A percentile compares a stretch with the other conserved stretches of the same genome.
Conservation (phyloP, 2,888 invertebrate genomes). For the Eurytoma adleriae region DNA sequence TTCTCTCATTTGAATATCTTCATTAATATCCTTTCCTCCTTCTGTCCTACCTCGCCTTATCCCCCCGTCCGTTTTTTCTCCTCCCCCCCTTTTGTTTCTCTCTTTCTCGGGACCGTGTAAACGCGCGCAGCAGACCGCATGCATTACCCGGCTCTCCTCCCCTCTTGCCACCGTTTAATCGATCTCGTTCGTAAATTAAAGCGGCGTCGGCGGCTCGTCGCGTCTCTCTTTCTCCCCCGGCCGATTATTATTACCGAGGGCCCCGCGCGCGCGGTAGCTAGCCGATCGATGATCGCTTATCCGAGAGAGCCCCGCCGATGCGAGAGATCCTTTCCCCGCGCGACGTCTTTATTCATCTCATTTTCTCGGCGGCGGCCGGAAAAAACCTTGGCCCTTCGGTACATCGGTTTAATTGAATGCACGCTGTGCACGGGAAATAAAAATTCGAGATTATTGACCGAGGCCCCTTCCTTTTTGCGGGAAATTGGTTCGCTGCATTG, state of each 20-base stretch:
- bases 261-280: conserved; percentile 1
- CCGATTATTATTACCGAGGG: conserved; percentile 26
- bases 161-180: conserved; percentile 72
- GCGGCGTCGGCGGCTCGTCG: conserved; percentile 19
- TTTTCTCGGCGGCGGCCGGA: conserved; percentile 9
- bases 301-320: not conserved
- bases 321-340: conserved; percentile 16
- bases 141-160: conserved; percentile 65
- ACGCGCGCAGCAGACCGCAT: conserved; percentile 63
- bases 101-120: conserved; percentile 10
- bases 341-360: conserved; percentile 32
- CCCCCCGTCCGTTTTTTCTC: conserved; percentile 48
- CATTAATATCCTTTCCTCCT: conserved; percentile 70
- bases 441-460: no score
- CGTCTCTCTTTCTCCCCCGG: conserved; percentile 13
- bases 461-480: no score
- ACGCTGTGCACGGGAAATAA: no score
- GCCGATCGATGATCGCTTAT: conserved; percentile 47
- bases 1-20: conserved; percentile 75
- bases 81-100: conserved; percentile 26
- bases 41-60: conserved; percentile 54
- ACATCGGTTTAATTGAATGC: not conserved
- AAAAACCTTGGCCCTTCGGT: not conserved
- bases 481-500: no score
- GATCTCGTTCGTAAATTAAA: conserved; percentile 69